Conservation (phyloP, 2,797 vertebrate species). For the Anableps anableps region DNA sequence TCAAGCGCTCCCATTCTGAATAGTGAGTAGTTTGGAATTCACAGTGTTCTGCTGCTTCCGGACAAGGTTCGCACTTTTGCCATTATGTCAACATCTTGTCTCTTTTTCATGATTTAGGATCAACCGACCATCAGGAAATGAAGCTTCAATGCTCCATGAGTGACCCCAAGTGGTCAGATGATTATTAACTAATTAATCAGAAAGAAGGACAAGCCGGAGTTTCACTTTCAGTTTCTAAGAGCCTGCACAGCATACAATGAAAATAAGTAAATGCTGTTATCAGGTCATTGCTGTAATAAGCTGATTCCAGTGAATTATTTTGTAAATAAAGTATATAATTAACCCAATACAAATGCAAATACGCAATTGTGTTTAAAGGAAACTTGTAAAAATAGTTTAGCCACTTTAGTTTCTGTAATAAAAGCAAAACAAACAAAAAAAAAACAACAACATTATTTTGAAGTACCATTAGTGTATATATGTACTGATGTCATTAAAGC, state of each 20-base stretch:
- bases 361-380: neutral
- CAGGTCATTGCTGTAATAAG: neutral
- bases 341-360: neutral
- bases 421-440: neutral
- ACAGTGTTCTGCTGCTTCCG: neutral
- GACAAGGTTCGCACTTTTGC: neutral
- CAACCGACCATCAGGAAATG: neutral
- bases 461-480: neutral
- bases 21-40: neutral
- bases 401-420: neutral
- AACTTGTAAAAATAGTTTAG: neutral
- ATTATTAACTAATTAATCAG: neutral
- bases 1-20: neutral
- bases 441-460: neutral
- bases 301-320: neutral
- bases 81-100: neutral
- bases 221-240: neutral
- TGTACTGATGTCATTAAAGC: neutral
- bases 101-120: neutral
- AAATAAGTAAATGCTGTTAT: too few relatives aligned
- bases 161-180: neutral
- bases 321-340: neutral
- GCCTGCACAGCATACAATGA: neutral
- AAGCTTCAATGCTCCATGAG: neutral
- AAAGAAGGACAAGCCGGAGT: neutral